Evolutionary conservation across 2,888 invertebrate genomes (phyloP).

Genomic region (Linhomoeus sp.): DNA sequence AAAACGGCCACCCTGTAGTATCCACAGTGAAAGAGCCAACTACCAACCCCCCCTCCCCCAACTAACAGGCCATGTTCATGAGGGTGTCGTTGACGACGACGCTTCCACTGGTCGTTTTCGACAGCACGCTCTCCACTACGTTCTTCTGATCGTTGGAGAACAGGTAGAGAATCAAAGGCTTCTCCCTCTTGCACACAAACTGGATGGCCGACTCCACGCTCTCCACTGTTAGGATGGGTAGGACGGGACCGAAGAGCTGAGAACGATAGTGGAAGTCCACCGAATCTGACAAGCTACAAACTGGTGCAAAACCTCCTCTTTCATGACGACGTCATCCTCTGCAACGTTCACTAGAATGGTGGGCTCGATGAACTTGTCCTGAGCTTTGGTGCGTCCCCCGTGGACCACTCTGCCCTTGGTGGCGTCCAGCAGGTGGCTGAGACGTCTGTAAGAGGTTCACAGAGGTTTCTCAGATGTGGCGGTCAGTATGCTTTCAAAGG

Average conservation of each 20-base stretch:
- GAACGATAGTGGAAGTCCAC: too few relatives aligned
- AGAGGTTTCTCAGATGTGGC: too few relatives aligned
- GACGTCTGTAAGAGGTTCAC: constrained; percentile 8
- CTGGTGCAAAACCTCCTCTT: constrained; percentile 56
- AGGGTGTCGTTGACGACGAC: constrained; percentile 65
- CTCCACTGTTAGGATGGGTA: constrained; percentile 64
- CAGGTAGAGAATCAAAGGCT: constrained; percentile 68
- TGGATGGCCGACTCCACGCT: constrained; percentile 74
- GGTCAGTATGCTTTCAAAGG: too few relatives aligned
- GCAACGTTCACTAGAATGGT: constrained; percentile 53
- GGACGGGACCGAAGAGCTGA: constrained; percentile 78
- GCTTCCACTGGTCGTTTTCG: constrained; percentile 56
- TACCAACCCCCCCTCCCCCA: too few relatives aligned
- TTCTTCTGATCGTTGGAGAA: constrained; percentile 47
- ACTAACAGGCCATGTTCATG: constrained; percentile 50
- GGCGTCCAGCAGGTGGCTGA: constrained; percentile 44
- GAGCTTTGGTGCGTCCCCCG: constrained; percentile 51
- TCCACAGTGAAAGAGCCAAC: too few relatives aligned
- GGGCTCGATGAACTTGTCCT: constrained; percentile 57
- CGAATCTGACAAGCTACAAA: too few relatives aligned
- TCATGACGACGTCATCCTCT: constrained; percentile 42
- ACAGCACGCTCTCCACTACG: constrained; percentile 42
- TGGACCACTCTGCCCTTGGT: constrained; percentile 47
- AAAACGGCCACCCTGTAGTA: too few relatives aligned
- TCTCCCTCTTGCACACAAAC: constrained; percentile 50